Base-by-base conservation (phyloP, 2,888 invertebrate genomes). In the Lithodes maja region DNA sequence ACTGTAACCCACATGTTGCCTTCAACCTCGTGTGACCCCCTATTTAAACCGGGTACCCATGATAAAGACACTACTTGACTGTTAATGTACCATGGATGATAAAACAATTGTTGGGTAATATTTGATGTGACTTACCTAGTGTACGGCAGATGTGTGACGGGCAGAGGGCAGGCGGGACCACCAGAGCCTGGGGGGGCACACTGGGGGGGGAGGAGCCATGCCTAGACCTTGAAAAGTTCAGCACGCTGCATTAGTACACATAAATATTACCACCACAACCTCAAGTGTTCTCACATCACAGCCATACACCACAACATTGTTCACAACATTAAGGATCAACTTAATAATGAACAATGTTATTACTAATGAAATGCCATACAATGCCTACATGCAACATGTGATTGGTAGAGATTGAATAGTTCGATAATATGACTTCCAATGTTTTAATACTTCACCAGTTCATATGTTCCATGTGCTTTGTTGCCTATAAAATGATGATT, bases 211-310 rank as follows among this genome's bases (percentile, higher is more conserved):
- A 87, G 88, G 85, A 89, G 88, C 88, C 88, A 89, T 89, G 88
- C 85, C 88, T 89, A 89, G 88, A 89, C 84, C 88, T 89, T 89
- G 88, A 89, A 89, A 89, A 89, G 84, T 89, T 89, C 88, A 89
- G 88, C 88, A 89, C 85, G 85, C 88, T 85, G 88, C 81, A 89
- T 89, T 89, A 89, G 88, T 89, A 89, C 88, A 85, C 84, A 89
- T 61, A 79, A 85, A 89, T 89, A 85, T 81, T 75, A 81, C 81
- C 84, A 75, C 74, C 81, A 81, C 68, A 85, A 85, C 88, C 88
- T 77, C 81, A 85, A 85, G 88, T 81, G 81, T 81, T 85, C 82
- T 69, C 79, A 75, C 69, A 52, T 75, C 53, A 75, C 86, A 86
- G 77, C 74, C 50, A 17, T 82, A 75, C 75, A 85, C 69, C 69